A percentile compares a stretch with the other conserved stretches of the same genome.
These are phyloP conservation scores for Exocentrus adspersus DNA, from an alignment of 2,888 invertebrate genomes.

Conservation along the genomic window DNA sequence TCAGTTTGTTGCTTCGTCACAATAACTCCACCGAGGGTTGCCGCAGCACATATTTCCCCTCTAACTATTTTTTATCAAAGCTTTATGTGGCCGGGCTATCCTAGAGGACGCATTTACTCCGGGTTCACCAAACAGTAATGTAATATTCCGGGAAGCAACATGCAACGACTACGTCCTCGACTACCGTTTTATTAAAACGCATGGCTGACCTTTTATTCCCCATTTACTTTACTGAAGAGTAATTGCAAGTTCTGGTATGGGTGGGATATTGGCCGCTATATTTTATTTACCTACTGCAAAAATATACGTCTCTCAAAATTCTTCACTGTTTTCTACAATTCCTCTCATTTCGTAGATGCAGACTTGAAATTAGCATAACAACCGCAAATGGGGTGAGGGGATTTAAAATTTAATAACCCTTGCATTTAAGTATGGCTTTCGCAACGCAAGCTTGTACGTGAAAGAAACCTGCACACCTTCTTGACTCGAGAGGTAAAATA, in stretches of 20 bases:
- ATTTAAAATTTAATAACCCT: not conserved
- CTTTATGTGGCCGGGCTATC: not conserved
- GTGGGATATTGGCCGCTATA: not conserved
- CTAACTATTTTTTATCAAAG: constrained; percentile 13
- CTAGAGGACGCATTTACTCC: not conserved
- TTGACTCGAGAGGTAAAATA: not conserved
- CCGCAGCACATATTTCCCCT: too few species aligned
- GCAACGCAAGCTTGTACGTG: not conserved
- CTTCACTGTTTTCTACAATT: too few species aligned
- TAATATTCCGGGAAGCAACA: not conserved
- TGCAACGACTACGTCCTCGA: not conserved
- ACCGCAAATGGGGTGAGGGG: not conserved
- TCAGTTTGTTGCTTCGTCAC: too few species aligned
- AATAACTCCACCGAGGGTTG: too few species aligned
- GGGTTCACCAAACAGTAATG: not conserved
- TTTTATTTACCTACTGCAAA: too few species aligned
- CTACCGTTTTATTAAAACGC: not conserved
- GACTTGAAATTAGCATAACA: not conserved
- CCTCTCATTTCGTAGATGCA: too few species aligned
- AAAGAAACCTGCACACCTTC: not conserved
- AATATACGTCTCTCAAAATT: too few species aligned
- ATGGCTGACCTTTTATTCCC: constrained; percentile 11
- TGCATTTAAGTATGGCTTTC: constrained; percentile 2
- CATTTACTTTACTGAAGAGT: constrained; percentile 8
- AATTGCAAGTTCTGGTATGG: constrained; percentile 16